Base-by-base conservation (phyloP, 2,113 vertebrate species). In the Pelodiscus sinensis region DNA sequence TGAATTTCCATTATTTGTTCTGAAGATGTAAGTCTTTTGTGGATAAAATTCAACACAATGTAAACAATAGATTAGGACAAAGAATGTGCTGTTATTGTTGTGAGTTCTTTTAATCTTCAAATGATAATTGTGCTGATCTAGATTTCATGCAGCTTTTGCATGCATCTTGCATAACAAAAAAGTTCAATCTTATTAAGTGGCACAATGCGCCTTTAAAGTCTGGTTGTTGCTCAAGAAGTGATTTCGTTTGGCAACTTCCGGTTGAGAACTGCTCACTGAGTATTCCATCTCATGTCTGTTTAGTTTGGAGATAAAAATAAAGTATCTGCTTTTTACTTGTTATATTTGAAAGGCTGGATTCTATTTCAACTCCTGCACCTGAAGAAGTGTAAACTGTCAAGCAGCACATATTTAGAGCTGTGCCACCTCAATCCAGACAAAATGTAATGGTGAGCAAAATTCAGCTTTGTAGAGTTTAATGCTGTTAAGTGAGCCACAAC, bases 61-160 rank as follows among this genome's bases (percentile, higher is more conserved):
- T 97, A 95, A 93, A 92, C 87, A 88, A 95, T 92, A 86, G 85
- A 60, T 82, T 96, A 97, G 90, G 88, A 93, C 71, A 78, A 95
- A 75, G 95, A 97, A 95, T 94, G 96, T 93, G 96, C 97, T 95
- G 83, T 97, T 97, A 96, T 95, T 95, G 94, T 97, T 95, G 96
- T 97, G 97, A 97, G 96, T 97, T 94, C 87, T 97, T 97, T 98
- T 97, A 96, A 89, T 97, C 96, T 97, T 97, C 92, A 97, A 93
- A 97, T 89, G 84, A 92, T 96, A 84, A 96, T 82, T 97, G 92
- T 97, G 97, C 97, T 85, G 90, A 96, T 94, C 94, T 96, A 96
- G 97, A 96, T 96, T 95, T 92, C 82, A 96, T 95, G 95, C 94
- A 96, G 95, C 97, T 93, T 93, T 96, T 96, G 97, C 97, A 97